Base-by-base conservation (phyloP, 2,888 invertebrate genomes). In the Liopterus haemorrhoidalis region DNA sequence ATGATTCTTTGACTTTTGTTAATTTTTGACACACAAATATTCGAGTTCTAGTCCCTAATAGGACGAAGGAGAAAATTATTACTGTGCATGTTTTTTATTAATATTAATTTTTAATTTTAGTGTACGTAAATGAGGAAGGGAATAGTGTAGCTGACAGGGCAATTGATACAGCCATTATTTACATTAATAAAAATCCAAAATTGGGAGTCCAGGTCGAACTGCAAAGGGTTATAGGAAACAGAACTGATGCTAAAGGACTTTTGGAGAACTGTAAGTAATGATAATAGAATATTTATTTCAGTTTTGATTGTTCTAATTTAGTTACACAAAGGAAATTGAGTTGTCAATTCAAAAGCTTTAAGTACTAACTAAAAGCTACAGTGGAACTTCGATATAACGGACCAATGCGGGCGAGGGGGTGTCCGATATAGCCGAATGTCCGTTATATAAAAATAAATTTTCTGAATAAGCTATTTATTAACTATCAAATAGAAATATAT, bases 111-210 rank as follows among this genome's bases (percentile, higher is more conserved):
- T 46, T 27, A 21, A 43, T 62, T 65, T 12, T 63, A 85, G 85
- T 85, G 61, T 76, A 80, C 57, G 78, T 85, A 37, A 85, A 85
- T 59, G 85, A 86, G 64, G 81, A 82, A 59, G 78, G 77, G 45
- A 84, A 85, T 62, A 75, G 78, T 35, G 71, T 82, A 18, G 84
- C 84, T 3, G 78, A 81, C 52, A 80, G 79, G 62, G 77, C 84
- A 2, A 73, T 85, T 36, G 81, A 82, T 55, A 81, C 82, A 14
- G 83, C 81, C 2, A 71, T 79, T 49, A 81, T 81, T 44, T 85
- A 80, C 63, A 72, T 85, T 9, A 75, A 81, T 55, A 76, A 82
- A 48, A 83, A 81, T 61, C 77, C 80, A 3, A 77, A 73, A 57
- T 69, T 84, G 48, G 82, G 82, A 1, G 65, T 85, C 5, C 77